Conservation (phyloP, 92 coral and sea anemone species). For the Palythoa grandiflora region DNA sequence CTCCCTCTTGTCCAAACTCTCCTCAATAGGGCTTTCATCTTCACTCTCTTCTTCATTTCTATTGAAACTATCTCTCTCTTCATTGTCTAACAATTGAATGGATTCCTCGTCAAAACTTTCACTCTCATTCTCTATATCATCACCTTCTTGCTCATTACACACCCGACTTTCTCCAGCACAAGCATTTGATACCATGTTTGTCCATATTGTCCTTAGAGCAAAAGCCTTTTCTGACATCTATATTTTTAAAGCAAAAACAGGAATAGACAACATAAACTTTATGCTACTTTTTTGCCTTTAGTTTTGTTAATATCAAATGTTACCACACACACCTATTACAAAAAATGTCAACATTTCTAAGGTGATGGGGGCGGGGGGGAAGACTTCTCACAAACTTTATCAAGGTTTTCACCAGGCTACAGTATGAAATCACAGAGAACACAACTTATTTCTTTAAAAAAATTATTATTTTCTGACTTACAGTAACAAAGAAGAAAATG, state of each 20-base stretch:
- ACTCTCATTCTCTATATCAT: neutral
- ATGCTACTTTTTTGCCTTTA: conserved; percentile 11
- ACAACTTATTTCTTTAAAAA: neutral
- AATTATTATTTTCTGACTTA: neutral
- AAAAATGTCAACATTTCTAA: neutral
- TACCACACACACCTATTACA: neutral
- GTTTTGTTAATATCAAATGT: neutral
- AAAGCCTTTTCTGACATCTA: conserved; percentile 8
- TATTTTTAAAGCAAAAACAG: neutral
- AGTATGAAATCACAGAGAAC: neutral
- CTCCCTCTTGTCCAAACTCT: conserved; percentile 24
- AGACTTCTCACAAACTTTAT: neutral
- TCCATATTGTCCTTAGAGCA: neutral
- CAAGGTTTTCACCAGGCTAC: neutral
- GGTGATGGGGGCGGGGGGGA: too few species aligned
- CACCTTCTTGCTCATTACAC: neutral
- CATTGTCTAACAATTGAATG: neutral
- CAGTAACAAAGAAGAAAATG: neutral
- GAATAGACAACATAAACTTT: neutral
- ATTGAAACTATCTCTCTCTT: neutral
- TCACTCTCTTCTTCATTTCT: neutral
- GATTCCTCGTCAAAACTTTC: neutral
- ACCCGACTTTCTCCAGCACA: neutral
- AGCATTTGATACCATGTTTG: conserved; percentile 1
- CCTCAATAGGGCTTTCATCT: neutral